Evolutionary conservation across 2,113 vertebrate genomes (phyloP).

Genomic region (Rhizomys pruinosus): DNA sequence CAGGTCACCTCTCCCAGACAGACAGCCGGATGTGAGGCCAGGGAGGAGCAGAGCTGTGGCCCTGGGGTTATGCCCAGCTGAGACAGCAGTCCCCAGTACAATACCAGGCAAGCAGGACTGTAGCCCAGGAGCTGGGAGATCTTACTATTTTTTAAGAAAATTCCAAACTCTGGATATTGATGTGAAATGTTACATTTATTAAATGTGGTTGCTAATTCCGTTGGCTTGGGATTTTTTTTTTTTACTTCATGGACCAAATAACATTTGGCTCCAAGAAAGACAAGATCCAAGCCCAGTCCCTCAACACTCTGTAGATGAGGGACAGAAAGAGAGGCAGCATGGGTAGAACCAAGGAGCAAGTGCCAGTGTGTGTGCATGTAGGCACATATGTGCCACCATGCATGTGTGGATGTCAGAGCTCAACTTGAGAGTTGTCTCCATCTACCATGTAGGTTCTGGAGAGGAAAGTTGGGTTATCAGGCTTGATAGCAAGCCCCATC

Average conservation of each 20-base stretch:
- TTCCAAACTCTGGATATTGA: background rate
- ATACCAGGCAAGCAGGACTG: background rate
- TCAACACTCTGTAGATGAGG: background rate
- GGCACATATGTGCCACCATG: too few relatives aligned
- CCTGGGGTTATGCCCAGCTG: fast-evolving
- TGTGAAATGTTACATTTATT: background rate
- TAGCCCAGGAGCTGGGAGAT: background rate
- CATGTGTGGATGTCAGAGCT: background rate
- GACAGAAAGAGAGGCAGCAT: fast-evolving
- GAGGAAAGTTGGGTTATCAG: background rate
- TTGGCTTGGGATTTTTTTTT: background rate
- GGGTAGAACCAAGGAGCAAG: background rate
- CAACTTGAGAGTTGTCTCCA: background rate
- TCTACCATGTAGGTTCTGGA: background rate
- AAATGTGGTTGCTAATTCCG: background rate
- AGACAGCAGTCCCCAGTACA: background rate
- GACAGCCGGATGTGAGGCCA: background rate
- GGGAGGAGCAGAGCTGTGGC: background rate
- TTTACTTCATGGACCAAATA: background rate
- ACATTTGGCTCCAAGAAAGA: background rate
- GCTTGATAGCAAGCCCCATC: background rate
- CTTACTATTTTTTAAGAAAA: background rate
- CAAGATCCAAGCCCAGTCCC: background rate
- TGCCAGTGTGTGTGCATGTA: background rate
- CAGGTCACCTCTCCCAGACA: background rate